phyloP scores from a whole-genome alignment of 2,113 vertebrate genomes.

The Xenotilapia leptura region DNA sequence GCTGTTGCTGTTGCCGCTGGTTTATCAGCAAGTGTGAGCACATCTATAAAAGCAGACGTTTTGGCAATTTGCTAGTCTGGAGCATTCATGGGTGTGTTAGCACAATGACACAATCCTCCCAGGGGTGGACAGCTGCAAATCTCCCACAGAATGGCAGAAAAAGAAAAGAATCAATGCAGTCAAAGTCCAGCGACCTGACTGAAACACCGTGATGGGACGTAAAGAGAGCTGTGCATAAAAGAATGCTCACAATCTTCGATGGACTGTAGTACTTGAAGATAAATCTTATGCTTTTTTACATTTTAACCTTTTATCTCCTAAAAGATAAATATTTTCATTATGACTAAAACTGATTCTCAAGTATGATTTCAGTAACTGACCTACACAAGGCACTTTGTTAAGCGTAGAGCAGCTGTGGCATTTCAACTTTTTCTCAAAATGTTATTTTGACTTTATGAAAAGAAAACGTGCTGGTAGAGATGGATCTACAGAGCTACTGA shows the following conservation, averaged over 20 bases:
- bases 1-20: background rate
- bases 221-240: background rate
- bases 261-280: fast-evolving
- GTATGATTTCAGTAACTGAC: background rate
- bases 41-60: background rate
- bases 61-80: background rate
- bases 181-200: background rate
- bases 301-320: background rate
- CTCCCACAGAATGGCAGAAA: background rate
- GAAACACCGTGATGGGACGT: fast-evolving
- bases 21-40: background rate
- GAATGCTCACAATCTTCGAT: background rate
- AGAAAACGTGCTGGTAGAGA: fast-evolving
- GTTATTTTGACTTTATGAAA: background rate
- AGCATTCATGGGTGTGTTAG: background rate
- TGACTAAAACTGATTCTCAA: background rate
- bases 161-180: background rate
- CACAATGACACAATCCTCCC: background rate
- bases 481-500: background rate
- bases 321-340: background rate
- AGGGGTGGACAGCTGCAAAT: background rate
- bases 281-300: background rate
- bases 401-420: fast-evolving
- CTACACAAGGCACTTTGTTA: background rate
- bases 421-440: background rate